Conservation (phyloP, 2,113 vertebrate genomes). For the Bos indicus region DNA sequence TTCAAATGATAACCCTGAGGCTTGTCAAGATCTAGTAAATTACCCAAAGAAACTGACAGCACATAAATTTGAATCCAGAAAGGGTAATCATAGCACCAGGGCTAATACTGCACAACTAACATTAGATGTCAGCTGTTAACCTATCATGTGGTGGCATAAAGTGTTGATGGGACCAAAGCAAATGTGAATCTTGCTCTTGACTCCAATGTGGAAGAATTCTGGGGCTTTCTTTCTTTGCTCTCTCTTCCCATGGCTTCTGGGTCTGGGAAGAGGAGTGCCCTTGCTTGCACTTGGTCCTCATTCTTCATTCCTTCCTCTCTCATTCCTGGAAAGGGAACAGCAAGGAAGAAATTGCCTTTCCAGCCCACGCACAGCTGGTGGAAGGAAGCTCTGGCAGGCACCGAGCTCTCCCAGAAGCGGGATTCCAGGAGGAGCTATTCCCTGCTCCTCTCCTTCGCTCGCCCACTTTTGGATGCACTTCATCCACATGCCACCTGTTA, state of each 20-base stretch:
- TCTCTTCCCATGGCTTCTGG: background rate
- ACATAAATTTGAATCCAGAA: background rate
- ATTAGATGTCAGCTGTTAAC: background rate
- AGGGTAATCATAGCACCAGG: background rate
- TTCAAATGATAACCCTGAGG: background rate
- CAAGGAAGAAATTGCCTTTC: slow-evolving; percentile 56
- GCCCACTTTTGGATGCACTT: background rate
- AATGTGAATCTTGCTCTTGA: background rate
- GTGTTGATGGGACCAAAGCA: background rate
- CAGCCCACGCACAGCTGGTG: slow-evolving; percentile 59
- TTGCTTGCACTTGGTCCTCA: slow-evolving; percentile 39
- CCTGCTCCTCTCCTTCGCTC: background rate
- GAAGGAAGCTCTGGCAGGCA: slow-evolving; percentile 25
- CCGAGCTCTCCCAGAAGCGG: background rate
- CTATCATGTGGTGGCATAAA: background rate
- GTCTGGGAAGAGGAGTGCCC: slow-evolving; percentile 11
- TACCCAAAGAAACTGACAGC: background rate
- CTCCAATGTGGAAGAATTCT: background rate
- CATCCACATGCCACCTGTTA: background rate
- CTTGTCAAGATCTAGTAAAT: background rate
- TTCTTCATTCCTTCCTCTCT: slow-evolving; percentile 22
- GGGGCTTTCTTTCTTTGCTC: background rate
- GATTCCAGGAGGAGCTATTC: slow-evolving; percentile 9
- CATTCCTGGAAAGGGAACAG: slow-evolving; percentile 56
- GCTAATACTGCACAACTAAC: background rate